A percentile compares a stretch with the other conserved stretches of the same genome.
Evolutionary conservation across 1,140 invertebrate genomes (phyloP).

Genomic region (Cepaea nemoralis): DNA sequence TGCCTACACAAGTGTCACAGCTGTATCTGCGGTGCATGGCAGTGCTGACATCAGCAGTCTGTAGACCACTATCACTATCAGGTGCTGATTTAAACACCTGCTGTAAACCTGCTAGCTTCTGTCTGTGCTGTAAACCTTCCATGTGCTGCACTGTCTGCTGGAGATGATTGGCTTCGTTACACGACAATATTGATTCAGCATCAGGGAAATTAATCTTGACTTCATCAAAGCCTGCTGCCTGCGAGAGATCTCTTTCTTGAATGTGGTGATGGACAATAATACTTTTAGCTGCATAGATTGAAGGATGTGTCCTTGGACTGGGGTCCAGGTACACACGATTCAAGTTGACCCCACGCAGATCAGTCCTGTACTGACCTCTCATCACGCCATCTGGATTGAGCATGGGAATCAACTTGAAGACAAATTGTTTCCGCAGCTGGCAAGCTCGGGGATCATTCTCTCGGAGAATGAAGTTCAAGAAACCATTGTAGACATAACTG

Average conservation of each 20-base stretch:
- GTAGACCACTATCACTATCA: background rate
- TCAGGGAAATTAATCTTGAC: conserved; percentile 59
- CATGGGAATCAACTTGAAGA: conserved; percentile 94
- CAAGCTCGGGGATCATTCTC: conserved; percentile 69
- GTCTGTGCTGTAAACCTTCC: background rate
- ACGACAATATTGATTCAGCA: background rate
- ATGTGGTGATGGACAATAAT: conserved; percentile 71
- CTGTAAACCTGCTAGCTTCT: background rate
- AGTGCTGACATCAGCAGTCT: background rate
- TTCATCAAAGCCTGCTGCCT: conserved; percentile 46
- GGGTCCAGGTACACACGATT: conserved; percentile 72
- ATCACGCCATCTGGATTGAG: conserved; percentile 93
- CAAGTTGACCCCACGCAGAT: conserved; percentile 78
- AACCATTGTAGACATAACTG: conserved; percentile 72
- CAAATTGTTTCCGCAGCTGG: conserved; percentile 79
- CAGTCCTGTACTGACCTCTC: conserved; percentile 90
- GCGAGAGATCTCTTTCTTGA: conserved; percentile 54
- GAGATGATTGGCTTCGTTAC: background rate
- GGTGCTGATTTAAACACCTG: too few species aligned
- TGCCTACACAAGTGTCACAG: background rate
- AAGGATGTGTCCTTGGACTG: conserved; percentile 66
- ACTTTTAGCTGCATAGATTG: conserved; percentile 72
- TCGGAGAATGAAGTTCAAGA: conserved; percentile 71
- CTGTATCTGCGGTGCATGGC: background rate
- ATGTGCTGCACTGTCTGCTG: background rate